Conservation (phyloP, 2,888 invertebrate genomes). For the Bhutanitis thaidina region DNA sequence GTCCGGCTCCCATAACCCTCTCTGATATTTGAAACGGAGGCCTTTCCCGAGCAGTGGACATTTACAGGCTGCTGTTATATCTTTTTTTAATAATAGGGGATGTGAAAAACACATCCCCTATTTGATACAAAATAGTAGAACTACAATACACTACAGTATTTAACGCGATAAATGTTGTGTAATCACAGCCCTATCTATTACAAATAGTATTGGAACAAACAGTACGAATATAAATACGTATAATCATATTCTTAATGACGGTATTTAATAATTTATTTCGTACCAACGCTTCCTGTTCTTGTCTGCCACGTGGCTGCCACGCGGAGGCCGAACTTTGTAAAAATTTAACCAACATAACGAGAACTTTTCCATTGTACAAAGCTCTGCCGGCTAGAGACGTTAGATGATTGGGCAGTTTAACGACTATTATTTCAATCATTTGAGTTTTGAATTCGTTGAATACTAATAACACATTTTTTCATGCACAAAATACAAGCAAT, state of each 20-base stretch:
- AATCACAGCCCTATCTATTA: conserved; percentile 56
- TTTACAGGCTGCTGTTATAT: no score
- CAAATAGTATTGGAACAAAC: conserved; percentile 60
- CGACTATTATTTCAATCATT: conserved; percentile 65
- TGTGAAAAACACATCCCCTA: no score
- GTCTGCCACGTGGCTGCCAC: conserved; percentile 63
- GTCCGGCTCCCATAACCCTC: no score
- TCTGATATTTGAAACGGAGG: no score
- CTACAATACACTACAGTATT: no score
- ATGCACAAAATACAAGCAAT: conserved; percentile 16
- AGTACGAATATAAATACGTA: conserved; percentile 42
- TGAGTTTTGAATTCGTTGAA: conserved; percentile 53
- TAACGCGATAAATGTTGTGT: not conserved
- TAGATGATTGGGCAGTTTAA: conserved; percentile 38
- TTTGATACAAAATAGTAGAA: no score
- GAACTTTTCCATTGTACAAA: conserved; percentile 22
- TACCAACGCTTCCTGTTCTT: conserved; percentile 67
- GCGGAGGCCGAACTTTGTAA: conserved; percentile 61
- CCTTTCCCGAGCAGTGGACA: no score
- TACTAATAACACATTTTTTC: conserved; percentile 6
- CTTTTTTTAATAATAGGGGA: no score
- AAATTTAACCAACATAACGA: conserved; percentile 31
- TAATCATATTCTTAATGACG: conserved; percentile 69
- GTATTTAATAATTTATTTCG: conserved; percentile 72
- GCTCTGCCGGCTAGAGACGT: conserved; percentile 6